These are phyloP conservation scores for Polyodon spathula DNA, from an alignment of 2,113 vertebrate species.

Conservation along the genomic window DNA sequence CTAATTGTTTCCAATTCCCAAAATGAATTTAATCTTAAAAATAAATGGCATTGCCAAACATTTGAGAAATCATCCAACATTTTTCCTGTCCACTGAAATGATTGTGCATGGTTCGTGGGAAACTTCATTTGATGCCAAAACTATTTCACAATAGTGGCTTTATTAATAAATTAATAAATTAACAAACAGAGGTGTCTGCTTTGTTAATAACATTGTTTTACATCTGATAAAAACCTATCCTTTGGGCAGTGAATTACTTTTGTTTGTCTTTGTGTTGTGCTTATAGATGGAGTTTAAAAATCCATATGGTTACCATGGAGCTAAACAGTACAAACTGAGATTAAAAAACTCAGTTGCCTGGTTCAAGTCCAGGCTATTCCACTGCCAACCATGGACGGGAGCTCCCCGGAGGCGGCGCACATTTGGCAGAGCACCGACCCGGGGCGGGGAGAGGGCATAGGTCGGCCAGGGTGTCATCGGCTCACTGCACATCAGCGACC, in stretches of 20 bases:
- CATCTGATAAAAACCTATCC: slow-evolving; percentile 7
- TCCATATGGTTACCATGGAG: slow-evolving; percentile 1
- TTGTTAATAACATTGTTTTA: slow-evolving; percentile 20
- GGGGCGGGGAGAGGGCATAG: too few species aligned
- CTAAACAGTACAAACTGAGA: background rate
- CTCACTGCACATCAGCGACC: too few species aligned
- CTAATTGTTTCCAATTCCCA: too few species aligned
- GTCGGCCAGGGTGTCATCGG: too few species aligned
- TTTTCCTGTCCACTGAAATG: slow-evolving; percentile 2
- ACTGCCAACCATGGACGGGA: too few species aligned
- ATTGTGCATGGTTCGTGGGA: background rate
- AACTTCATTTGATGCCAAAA: slow-evolving; percentile 1
- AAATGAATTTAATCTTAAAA: too few species aligned
- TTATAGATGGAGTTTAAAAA: background rate
- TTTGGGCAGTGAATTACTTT: background rate
- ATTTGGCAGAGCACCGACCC: too few species aligned
- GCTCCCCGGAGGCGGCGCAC: too few species aligned
- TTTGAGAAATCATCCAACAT: too few species aligned
- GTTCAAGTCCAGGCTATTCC: too few species aligned
- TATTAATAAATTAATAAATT: slow-evolving; percentile 28
- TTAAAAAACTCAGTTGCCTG: background rate
- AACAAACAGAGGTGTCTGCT: slow-evolving; percentile 30
- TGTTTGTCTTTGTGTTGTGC: slow-evolving; percentile 1
- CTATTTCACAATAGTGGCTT: slow-evolving; percentile 5
- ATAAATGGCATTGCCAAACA: too few species aligned